phyloP scores from a whole-genome alignment of 2,888 invertebrate species.

The Leucophenga maculata region DNA sequence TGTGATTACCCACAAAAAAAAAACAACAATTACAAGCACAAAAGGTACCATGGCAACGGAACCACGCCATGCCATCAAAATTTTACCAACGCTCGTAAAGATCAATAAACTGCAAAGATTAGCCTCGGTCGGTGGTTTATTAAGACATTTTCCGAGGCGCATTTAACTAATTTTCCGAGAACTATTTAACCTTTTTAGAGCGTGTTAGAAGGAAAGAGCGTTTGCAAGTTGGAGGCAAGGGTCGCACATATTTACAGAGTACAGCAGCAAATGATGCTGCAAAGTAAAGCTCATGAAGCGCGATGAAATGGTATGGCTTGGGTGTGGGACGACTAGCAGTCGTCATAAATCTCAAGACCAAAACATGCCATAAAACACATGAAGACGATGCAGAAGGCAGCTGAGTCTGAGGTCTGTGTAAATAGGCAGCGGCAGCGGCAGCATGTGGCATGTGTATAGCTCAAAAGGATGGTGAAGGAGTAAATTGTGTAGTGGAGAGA shows the following conservation, averaged over 20 bases:
- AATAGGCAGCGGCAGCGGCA: constrained; percentile 57
- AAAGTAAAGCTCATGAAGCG: neutral
- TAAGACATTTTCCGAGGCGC: constrained; percentile 44
- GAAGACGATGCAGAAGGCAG: constrained; percentile 37
- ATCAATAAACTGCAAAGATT: constrained; percentile 11
- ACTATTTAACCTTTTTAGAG: constrained; percentile 35
- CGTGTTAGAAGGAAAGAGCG: neutral
- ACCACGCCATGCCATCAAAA: neutral
- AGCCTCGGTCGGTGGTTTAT: constrained; percentile 17
- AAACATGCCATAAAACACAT: constrained; percentile 63
- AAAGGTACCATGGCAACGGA: neutral
- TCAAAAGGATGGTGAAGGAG: too few species aligned
- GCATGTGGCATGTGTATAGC: constrained; percentile 31
- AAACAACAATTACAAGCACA: neutral
- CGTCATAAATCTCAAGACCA: constrained; percentile 49
- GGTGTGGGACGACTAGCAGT: constrained; percentile 18
- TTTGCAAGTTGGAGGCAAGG: neutral
- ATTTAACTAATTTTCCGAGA: constrained; percentile 35
- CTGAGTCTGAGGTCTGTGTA: constrained; percentile 48
- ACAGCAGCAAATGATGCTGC: constrained; percentile 20
- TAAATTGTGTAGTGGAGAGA: neutral
- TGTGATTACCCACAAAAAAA: neutral
- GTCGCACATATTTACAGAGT: neutral
- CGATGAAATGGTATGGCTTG: neutral
- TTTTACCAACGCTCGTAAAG: neutral